A percentile compares a stretch with the other conserved stretches of the same genome.
phyloP scores from a whole-genome alignment of 2,888 invertebrate genomes.

The Craniophora ligustri region DNA sequence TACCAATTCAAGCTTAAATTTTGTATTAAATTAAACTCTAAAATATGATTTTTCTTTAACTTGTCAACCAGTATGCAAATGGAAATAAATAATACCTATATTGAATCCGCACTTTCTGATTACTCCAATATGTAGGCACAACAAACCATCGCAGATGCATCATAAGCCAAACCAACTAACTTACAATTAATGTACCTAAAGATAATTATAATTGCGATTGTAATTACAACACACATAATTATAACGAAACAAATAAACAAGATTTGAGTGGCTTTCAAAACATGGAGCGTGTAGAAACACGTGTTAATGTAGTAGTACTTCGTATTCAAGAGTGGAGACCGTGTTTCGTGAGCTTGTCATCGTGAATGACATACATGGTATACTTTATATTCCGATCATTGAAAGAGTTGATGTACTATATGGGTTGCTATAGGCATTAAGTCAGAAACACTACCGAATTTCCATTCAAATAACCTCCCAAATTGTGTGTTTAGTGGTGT shows the following conservation, averaged over 20 bases:
- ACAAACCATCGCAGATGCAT: slow-evolving; percentile 16
- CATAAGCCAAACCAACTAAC: slow-evolving; percentile 26
- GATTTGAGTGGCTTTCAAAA: slow-evolving; percentile 24
- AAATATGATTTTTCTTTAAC: no score
- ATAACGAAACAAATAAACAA: slow-evolving; percentile 42
- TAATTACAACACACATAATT: slow-evolving; percentile 37
- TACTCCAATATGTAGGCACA: no score
- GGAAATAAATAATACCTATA: no score
- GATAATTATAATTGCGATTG: slow-evolving; percentile 30
- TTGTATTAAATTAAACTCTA: no score
- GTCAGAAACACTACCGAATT: no score
- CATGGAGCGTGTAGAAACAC: slow-evolving; percentile 18
- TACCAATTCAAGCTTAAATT: no score
- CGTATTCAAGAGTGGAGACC: slow-evolving; percentile 33
- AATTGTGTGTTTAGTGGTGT: no score
- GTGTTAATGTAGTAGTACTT: slow-evolving; percentile 39
- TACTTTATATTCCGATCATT: slow-evolving; percentile 38
- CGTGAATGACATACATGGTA: slow-evolving; percentile 29
- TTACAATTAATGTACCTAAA: slow-evolving; percentile 25
- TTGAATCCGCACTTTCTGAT: no score
- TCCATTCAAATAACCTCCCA: no score
- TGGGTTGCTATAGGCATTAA: no score
- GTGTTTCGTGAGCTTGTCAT: slow-evolving; percentile 36
- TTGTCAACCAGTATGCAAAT: no score
- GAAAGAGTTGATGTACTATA: slow-evolving; percentile 12